Conservation (phyloP, 2,888 invertebrate genomes). For the Diadegma fenestrale region DNA sequence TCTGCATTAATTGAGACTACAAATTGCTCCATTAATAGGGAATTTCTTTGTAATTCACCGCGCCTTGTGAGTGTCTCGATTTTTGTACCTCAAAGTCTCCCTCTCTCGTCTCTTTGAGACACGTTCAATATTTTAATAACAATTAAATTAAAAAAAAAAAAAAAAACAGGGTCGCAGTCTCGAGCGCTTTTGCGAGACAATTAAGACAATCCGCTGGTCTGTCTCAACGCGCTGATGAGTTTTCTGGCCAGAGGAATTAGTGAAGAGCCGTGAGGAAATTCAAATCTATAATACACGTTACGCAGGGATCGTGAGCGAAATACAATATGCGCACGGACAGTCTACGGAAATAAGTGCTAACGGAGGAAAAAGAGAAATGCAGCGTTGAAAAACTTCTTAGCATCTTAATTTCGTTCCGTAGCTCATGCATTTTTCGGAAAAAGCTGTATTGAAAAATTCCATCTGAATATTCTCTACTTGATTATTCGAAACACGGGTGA, state of each 20-base stretch:
- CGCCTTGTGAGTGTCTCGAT: constrained; percentile 33
- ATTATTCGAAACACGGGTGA: constrained; percentile 75
- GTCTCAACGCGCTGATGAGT: constrained; percentile 14
- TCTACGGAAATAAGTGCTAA: constrained; percentile 19
- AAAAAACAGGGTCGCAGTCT: constrained; percentile 25
- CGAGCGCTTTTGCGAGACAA: constrained; percentile 49
- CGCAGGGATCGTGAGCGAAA: constrained; percentile 19
- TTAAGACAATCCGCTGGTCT: constrained; percentile 43
- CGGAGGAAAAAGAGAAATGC: neutral
- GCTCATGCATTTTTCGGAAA: constrained; percentile 71
- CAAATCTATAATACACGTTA: constrained; percentile 29
- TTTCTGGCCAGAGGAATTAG: constrained; percentile 47
- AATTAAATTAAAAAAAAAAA: constrained; percentile 52
- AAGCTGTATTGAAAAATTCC: constrained; percentile 67
- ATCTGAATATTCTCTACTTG: constrained; percentile 73
- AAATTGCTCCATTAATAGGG: constrained; percentile 71
- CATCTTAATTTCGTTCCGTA: constrained; percentile 67
- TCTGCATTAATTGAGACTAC: constrained; percentile 70
- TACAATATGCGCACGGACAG: constrained; percentile 21
- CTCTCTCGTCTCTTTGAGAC: constrained; percentile 3
- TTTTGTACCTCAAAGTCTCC: constrained; percentile 3
- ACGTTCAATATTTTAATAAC: constrained; percentile 59
- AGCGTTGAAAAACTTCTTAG: constrained; percentile 60
- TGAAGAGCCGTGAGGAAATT: constrained; percentile 20
- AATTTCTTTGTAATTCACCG: constrained; percentile 65